Evolutionary conservation across 1,140 invertebrate genomes (phyloP).

Genomic region (Centruroides sculpturatus): DNA sequence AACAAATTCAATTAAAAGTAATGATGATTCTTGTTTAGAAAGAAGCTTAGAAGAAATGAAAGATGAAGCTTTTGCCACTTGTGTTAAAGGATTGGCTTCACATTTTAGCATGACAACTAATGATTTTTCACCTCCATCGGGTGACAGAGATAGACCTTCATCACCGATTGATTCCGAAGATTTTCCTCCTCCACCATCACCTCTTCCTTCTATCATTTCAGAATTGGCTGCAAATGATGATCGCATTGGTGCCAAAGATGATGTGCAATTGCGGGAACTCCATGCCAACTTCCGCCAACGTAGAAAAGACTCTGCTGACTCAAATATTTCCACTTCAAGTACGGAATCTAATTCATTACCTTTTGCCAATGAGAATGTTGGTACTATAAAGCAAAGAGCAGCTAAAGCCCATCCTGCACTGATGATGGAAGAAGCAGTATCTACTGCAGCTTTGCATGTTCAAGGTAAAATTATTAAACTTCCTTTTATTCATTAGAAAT

Average conservation of each 20-base stretch:
- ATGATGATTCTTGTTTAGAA: neutral
- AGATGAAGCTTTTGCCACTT: conserved; percentile 30
- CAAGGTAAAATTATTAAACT: too few relatives aligned
- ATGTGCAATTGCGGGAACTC: neutral
- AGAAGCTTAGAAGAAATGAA: conserved; percentile 17
- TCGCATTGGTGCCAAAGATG: conserved; percentile 13
- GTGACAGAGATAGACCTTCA: conserved; percentile 17
- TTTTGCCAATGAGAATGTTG: conserved; percentile 96
- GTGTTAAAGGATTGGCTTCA: conserved; percentile 33
- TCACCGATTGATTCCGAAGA: conserved; percentile 26
- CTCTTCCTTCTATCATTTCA: conserved; percentile 23
- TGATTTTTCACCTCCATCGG: conserved; percentile 16
- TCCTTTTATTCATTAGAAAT: too few relatives aligned
- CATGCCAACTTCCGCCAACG: conserved; percentile 7
- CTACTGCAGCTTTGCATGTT: too few relatives aligned
- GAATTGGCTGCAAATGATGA: conserved; percentile 13
- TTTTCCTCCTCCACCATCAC: conserved; percentile 33
- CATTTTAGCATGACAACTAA: conserved; percentile 25
- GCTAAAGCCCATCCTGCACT: conserved; percentile 31
- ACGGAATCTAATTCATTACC: conserved; percentile 90
- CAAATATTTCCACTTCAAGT: conserved; percentile 58
- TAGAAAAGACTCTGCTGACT: conserved; percentile 38
- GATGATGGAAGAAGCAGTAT: too few relatives aligned
- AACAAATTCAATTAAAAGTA: conserved; percentile 32
- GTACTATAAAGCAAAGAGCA: conserved; percentile 76